Evolutionary conservation across 2,888 invertebrate genomes (phyloP), one percentile per base, ranked within the genome.

Genomic region (Aricia artaxerxes): DNA sequence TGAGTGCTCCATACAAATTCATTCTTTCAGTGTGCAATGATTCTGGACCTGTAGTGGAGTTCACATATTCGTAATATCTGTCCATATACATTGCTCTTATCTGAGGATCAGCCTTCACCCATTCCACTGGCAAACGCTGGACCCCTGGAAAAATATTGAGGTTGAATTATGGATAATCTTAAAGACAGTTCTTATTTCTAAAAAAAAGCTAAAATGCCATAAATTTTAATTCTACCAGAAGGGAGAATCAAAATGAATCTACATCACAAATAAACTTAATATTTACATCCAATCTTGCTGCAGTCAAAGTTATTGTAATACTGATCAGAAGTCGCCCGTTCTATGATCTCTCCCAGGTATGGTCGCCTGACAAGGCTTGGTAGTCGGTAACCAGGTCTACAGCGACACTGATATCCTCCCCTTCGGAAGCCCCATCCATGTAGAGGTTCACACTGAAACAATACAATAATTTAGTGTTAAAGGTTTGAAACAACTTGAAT

Each of bases 341-440:
- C 99, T 16, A 99, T 95, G 81, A 99, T 96, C 95, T 99, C 98
- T 0, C 99, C 99, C 44, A 98, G 95, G 94, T 97, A 99, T 0
- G 99, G 99, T 79, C 98, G 95, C 79, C 99, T 95, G 53, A 98
- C 98, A 80, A 97, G 96, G 85, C 97, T 96, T 0, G 99, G 99
- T 84, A 98, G 95, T 79, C 99, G 96, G 90, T 94, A 97, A 0
- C 98, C 98, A 0, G 99, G 99, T 85, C 96, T 96, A 91, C 99
- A 99, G 82, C 98, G 96, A 88, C 98, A 99, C 87, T 98, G 98
- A 92, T 99, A 99, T 7, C 98, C 99, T 78, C 99, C 99, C 86
- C 99, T 96, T 79, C 99, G 95, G 90, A 98, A 99, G 72, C 99
- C 99, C 97, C 98, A 99, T 4, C 99, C 99, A 88, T 98, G 97